Conservation (phyloP, 1,140 invertebrate species). For the Myzus persicae region DNA sequence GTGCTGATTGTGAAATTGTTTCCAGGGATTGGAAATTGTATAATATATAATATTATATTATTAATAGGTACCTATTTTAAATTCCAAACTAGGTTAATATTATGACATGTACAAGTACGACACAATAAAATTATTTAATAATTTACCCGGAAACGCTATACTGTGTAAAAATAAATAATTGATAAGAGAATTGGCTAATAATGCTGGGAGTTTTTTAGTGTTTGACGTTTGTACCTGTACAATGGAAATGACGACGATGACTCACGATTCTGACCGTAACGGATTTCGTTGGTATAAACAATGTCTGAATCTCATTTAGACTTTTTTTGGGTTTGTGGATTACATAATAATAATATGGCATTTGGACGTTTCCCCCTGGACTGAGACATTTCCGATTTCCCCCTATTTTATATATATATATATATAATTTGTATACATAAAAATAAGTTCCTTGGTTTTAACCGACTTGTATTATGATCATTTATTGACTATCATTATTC, state of each 20-base stretch:
- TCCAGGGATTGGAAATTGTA: slow-evolving; percentile 16
- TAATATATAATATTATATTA: neutral
- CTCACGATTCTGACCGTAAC: neutral
- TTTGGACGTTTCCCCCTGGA: no score
- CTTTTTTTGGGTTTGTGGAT: neutral
- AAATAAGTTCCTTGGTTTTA: no score
- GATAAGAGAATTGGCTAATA: neutral
- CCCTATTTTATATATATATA: no score
- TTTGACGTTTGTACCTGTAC: neutral
- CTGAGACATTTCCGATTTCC: no score
- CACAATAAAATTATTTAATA: neutral
- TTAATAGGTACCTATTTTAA: neutral
- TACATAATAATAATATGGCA: no score
- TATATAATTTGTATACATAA: no score
- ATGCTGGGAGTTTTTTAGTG: neutral
- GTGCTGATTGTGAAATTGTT: neutral
- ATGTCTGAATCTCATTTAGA: neutral
- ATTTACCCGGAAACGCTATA: neutral
- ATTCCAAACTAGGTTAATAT: neutral
- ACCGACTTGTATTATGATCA: no score
- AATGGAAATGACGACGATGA: neutral
- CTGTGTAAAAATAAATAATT: neutral
- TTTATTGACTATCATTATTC: no score
- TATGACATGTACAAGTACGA: neutral
- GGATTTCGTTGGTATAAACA: neutral